Evolutionary conservation across 2,113 vertebrate species (phyloP), one percentile per base, ranked within the genome.

Genomic region (Colius striatus): DNA sequence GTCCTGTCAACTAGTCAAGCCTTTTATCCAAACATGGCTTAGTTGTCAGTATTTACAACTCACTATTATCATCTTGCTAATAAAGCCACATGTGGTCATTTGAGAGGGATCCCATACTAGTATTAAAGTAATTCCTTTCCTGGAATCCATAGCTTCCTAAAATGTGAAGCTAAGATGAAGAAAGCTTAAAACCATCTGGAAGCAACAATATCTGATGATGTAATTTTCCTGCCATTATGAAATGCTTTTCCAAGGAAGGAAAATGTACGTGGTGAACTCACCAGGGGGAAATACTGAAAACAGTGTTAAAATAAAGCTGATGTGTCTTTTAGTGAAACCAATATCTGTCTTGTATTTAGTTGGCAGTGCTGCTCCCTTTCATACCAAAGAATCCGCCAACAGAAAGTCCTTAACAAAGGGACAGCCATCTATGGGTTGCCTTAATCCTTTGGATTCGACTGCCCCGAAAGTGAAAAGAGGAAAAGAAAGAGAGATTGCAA

Each of bases 401-500:
- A 97, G 98, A 95, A 98, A 98, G 57, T 96, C 98, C 84, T 97
- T 98, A 93, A 92, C 98, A 87, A 99, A 98, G 97, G 97, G 96
- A 80, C 98, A 98, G 88, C 92, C 97, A 0, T 98, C 97, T 87
- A 91, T 98, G 23, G 96, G 98, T 65, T 98, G 98, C 76, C 99
- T 99, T 97, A 99, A 99, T 95, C 97, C 98, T 89, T 97, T 99
- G 96, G 99, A 99, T 83, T 98, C 99, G 45, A 98, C 98, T 89
- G 98, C 99, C 14, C 99, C 99, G 1, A 98, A 99, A 75, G 95
- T 99, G 50, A 99, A 99, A 96, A 98, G 99, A 95, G 99, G 99
- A 58, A 99, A 99, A 97, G 99, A 99, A 71, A 98, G 98, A 88
- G 99, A 99, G 87, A 97, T 99, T 88, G 98, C 99, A 50, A 99